These are phyloP conservation scores for Columba livia DNA, from an alignment of 2,113 vertebrate species.

Conservation along the genomic window DNA sequence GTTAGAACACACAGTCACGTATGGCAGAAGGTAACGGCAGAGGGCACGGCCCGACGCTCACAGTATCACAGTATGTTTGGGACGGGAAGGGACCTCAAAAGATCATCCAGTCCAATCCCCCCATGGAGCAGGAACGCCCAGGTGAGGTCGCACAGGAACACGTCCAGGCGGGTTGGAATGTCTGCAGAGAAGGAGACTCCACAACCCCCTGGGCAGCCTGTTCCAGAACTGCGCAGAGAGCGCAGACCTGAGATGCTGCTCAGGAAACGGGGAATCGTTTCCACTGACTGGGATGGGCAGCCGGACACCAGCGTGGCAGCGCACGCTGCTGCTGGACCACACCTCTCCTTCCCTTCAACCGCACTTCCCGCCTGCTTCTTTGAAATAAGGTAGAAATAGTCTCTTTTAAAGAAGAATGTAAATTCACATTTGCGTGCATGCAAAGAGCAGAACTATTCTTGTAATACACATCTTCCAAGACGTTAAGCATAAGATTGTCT, in stretches of 20 bases:
- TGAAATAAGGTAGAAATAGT: background rate
- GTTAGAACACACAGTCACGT: no score
- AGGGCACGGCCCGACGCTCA: rapidly evolving
- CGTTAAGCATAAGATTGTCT: background rate
- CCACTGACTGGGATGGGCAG: background rate
- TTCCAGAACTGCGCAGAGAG: background rate
- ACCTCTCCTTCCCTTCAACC: background rate
- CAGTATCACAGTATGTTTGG: no score
- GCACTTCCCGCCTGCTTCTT: background rate
- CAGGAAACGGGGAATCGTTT: background rate
- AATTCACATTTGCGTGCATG: background rate
- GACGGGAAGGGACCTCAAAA: no score
- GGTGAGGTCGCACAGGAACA: no score
- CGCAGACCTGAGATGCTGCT: background rate
- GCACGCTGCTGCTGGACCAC: rapidly evolving
- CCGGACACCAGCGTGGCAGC: background rate
- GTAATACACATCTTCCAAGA: background rate
- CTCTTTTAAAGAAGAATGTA: background rate
- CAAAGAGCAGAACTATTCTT: background rate
- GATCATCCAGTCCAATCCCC: no score
- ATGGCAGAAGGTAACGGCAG: no score
- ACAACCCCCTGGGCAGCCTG: no score
- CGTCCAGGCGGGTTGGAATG: no score
- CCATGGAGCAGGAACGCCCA: no score
- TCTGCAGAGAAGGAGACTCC: no score